A percentile compares a stretch with the other conserved stretches of the same genome.
These are phyloP conservation scores for Dasyprocta punctata DNA, from an alignment of 2,113 vertebrate genomes.

Conservation along the genomic window DNA sequence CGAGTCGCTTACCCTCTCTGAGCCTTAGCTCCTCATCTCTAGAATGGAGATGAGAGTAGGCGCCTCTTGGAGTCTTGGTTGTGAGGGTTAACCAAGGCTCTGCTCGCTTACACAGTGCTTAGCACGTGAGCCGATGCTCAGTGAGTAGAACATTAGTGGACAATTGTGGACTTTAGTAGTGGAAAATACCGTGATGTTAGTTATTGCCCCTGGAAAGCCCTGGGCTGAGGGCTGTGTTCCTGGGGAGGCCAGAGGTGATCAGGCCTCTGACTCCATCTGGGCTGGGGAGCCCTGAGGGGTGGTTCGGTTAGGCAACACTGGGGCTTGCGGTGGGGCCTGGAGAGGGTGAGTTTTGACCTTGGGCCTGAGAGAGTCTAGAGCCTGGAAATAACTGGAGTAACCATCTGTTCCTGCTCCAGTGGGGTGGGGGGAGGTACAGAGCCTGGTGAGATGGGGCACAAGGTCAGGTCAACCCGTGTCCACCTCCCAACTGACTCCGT, in stretches of 20 bases:
- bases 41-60: neutral
- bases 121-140: neutral
- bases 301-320: neutral
- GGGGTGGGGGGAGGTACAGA: neutral
- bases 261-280: neutral
- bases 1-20: neutral
- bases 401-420: neutral
- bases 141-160: neutral
- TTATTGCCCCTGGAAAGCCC: neutral
- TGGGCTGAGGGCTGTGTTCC: neutral
- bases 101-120: fast-evolving
- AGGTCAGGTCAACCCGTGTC: neutral
- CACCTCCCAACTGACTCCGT: neutral
- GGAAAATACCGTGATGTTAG: neutral
- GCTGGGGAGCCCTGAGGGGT: neutral
- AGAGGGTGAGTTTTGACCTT: neutral
- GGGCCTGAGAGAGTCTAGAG: neutral
- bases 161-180: neutral
- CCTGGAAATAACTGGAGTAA: neutral
- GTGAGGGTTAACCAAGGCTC: neutral
- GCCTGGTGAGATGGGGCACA: neutral
- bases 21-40: neutral
- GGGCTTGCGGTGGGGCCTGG: neutral
- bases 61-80: neutral
- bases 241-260: neutral